A percentile compares a stretch with the other conserved stretches of the same genome.
phyloP scores from a whole-genome alignment of 2,113 vertebrate species.

The Cyrtonyx montezumae region DNA sequence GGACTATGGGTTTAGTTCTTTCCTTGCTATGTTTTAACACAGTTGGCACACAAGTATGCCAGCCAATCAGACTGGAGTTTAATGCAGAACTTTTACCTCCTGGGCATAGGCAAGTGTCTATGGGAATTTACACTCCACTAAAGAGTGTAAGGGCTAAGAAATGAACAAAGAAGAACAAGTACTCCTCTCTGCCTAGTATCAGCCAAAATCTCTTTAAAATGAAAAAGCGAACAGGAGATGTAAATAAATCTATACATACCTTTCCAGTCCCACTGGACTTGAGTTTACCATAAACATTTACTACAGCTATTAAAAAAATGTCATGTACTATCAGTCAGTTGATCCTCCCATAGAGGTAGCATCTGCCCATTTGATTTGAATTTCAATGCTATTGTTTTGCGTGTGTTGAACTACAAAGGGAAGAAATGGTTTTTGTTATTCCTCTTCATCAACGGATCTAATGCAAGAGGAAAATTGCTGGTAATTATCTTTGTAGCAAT shows the following conservation, averaged over 20 bases:
- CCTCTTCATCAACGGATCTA: constrained; percentile 64
- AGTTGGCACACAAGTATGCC: background rate
- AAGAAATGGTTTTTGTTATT: constrained; percentile 63
- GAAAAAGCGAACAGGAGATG: background rate
- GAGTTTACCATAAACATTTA: background rate
- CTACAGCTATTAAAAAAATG: background rate
- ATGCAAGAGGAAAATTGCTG: constrained; percentile 73
- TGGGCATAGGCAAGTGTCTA: background rate
- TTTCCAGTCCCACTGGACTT: background rate
- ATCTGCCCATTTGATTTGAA: constrained; percentile 57
- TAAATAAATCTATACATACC: constrained; percentile 15
- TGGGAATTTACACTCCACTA: background rate
- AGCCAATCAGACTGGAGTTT: background rate
- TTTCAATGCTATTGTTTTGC: constrained; percentile 60
- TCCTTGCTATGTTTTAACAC: background rate
- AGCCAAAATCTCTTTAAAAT: background rate
- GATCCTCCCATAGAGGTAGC: background rate
- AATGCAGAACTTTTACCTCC: background rate
- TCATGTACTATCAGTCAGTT: background rate
- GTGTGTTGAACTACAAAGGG: constrained; percentile 63
- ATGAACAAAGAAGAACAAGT: background rate
- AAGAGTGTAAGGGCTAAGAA: background rate
- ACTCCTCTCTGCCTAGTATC: background rate
- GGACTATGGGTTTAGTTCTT: background rate
- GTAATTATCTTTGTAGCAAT: constrained; percentile 71